Evolutionary conservation across 2,888 invertebrate species (phyloP).

Genomic region (Agrilus cyanescens): DNA sequence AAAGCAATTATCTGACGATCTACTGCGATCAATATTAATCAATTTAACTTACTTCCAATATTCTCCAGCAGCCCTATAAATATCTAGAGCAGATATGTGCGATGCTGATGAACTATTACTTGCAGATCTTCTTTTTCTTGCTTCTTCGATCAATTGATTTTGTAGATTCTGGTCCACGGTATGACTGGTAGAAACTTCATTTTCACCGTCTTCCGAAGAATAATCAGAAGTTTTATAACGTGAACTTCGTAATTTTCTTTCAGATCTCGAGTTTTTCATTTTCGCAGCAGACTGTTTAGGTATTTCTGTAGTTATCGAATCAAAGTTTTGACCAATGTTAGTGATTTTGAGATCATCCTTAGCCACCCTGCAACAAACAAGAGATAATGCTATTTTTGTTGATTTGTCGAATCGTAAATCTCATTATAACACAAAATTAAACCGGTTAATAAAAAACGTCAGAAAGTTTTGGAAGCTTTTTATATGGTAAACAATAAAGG

Average conservation of each 20-base stretch:
- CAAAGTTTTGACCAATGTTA: too few relatives aligned
- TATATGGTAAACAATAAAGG: too few relatives aligned
- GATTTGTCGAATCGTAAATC: too few relatives aligned
- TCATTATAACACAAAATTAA: too few relatives aligned
- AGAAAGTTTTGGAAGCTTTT: too few relatives aligned
- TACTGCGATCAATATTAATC: constrained; percentile 5
- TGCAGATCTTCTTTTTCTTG: constrained; percentile 40
- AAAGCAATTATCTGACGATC: too few relatives aligned
- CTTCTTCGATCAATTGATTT: constrained; percentile 37
- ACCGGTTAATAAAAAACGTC: too few relatives aligned
- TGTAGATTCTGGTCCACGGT: constrained; percentile 37
- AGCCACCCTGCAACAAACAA: too few relatives aligned
- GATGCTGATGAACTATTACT: constrained; percentile 37
- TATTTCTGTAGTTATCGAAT: too few relatives aligned
- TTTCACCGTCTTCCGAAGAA: constrained; percentile 47
- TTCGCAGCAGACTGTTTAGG: constrained; percentile 15
- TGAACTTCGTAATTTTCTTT: constrained; percentile 10
- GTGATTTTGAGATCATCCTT: too few relatives aligned
- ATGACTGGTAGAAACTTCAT: constrained; percentile 38
- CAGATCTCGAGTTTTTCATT: constrained; percentile 23
- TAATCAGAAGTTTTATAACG: constrained; percentile 47
- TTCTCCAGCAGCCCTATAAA: constrained; percentile 67
- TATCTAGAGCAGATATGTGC: constrained; percentile 54
- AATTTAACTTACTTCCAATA: constrained; percentile 67
- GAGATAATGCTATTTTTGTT: too few relatives aligned